These are phyloP conservation scores for Ips typographus DNA, from an alignment of 1,140 invertebrate species.

Conservation along the genomic window DNA sequence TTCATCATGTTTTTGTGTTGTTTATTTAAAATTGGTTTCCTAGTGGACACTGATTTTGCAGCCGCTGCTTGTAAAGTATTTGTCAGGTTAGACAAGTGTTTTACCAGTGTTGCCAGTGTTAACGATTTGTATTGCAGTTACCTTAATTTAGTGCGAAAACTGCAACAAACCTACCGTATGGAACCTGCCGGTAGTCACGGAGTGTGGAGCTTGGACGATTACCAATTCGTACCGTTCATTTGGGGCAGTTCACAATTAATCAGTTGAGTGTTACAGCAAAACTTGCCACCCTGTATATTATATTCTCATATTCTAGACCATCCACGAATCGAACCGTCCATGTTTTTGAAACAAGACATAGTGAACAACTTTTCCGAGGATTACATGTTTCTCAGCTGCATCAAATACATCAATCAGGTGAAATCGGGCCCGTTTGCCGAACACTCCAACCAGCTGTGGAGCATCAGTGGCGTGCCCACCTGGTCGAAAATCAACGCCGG, in stretches of 20 bases:
- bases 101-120: not conserved
- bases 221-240: slow-evolving; percentile 98
- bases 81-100: slow-evolving; percentile 41
- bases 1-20: slow-evolving; percentile 96
- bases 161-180: slow-evolving; percentile 94
- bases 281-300: too few species aligned
- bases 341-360: slow-evolving; percentile 80
- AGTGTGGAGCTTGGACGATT: slow-evolving; percentile 98
- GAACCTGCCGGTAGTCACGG: slow-evolving; percentile 99
- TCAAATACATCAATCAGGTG: slow-evolving; percentile 92
- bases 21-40: slow-evolving; percentile 86
- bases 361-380: slow-evolving; percentile 75
- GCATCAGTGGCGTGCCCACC: slow-evolving; percentile 88
- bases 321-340: slow-evolving; percentile 78
- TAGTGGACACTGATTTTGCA: slow-evolving; percentile 74
- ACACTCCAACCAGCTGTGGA: slow-evolving; percentile 99
- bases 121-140: slow-evolving; percentile 65
- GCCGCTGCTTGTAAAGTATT: slow-evolving; percentile 77
- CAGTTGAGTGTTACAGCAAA: slow-evolving; percentile 54
- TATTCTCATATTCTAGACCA: slow-evolving; percentile 61
- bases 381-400: slow-evolving; percentile 93
- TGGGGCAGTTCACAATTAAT: slow-evolving; percentile 97
- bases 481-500: slow-evolving; percentile 97
- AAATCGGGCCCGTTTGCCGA: slow-evolving; percentile 98
- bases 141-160: slow-evolving; percentile 76